Conservation (phyloP, 2,888 invertebrate species). For the Spialia ferax region DNA sequence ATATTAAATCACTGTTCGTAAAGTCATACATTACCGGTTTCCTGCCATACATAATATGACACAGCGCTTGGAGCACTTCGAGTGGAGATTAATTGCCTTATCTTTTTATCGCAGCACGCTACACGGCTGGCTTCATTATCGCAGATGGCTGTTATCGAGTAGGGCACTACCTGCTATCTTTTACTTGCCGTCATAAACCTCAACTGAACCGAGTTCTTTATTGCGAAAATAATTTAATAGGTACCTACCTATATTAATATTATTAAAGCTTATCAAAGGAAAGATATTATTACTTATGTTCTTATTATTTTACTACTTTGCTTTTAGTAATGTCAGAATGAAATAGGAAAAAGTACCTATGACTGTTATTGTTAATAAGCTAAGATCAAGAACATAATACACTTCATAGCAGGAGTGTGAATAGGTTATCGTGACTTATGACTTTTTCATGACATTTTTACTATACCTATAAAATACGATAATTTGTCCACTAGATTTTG, state of each 20-base stretch:
- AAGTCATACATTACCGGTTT: background rate
- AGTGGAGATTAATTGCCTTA: constrained; percentile 24
- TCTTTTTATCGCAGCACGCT: constrained; percentile 21
- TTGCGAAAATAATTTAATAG: constrained; percentile 6
- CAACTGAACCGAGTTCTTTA: constrained; percentile 5
- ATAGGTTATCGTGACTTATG: too few relatives aligned
- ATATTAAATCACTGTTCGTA: background rate
- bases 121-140: constrained; percentile 14
- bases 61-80: background rate
- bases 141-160: constrained; percentile 11
- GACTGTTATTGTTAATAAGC: too few relatives aligned
- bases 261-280: background rate
- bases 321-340: too few relatives aligned
- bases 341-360: too few relatives aligned
- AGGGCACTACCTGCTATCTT: constrained; percentile 5
- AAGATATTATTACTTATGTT: background rate
- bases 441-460: too few relatives aligned
- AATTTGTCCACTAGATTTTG: too few relatives aligned
- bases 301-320: background rate
- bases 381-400: too few relatives aligned
- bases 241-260: background rate
- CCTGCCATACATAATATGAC: background rate
- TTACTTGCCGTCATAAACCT: background rate
- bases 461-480: too few relatives aligned
- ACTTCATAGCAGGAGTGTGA: too few relatives aligned